A percentile compares a stretch with the other conserved stretches of the same genome.
Evolutionary conservation across 2,888 invertebrate genomes (phyloP).

Genomic region (Cosmia trapezina): DNA sequence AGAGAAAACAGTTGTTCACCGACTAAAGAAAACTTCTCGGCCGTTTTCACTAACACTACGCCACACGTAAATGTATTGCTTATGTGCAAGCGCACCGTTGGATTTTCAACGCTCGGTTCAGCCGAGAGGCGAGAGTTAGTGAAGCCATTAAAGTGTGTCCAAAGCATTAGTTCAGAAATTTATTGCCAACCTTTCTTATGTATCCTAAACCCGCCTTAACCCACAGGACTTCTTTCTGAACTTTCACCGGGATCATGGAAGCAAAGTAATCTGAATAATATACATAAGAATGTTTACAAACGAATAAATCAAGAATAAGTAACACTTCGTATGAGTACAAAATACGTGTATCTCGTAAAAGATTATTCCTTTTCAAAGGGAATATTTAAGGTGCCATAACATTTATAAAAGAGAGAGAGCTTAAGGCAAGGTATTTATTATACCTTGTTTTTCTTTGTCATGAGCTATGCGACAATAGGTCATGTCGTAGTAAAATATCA

Average conservation of each 20-base stretch:
- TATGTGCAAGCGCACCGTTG: background rate
- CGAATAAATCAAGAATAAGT: too few species aligned
- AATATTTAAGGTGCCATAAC: background rate
- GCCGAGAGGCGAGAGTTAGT: background rate
- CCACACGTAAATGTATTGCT: background rate
- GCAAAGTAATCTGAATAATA: background rate
- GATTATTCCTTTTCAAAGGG: constrained; percentile 1
- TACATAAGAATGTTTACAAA: background rate
- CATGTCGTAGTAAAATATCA: background rate
- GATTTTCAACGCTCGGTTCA: background rate
- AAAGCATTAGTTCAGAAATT: background rate
- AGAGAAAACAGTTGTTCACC: background rate
- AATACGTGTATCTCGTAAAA: background rate
- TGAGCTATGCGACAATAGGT: background rate
- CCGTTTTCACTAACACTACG: background rate
- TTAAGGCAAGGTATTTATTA: background rate
- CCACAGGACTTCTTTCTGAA: background rate
- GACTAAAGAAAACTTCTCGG: background rate
- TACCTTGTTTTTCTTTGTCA: background rate
- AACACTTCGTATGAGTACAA: background rate
- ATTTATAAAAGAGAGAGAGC: background rate
- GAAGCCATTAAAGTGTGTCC: background rate
- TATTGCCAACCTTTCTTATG: constrained; percentile 3
- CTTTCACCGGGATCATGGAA: constrained; percentile 3
- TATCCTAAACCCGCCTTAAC: background rate